Evolutionary conservation across 2,797 vertebrate species (phyloP).

Genomic region (Rhodeus uyekii): DNA sequence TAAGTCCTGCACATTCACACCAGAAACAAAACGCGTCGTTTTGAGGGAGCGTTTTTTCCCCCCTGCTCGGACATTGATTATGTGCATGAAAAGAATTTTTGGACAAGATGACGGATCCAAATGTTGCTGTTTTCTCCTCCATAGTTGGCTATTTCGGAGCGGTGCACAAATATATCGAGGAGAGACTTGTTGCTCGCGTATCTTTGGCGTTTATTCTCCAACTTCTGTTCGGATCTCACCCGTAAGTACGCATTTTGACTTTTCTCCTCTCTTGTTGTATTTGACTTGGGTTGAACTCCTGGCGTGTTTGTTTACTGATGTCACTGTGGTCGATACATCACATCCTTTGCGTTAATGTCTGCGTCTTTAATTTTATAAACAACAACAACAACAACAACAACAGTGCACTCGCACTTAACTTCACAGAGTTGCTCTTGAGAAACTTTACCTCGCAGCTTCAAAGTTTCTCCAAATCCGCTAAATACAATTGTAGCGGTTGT

Average conservation of each 20-base stretch:
- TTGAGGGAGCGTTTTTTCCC: conserved; percentile 47
- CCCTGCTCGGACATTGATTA: conserved; percentile 53
- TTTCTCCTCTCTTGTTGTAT: conserved; percentile 3
- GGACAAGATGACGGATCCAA: conserved; percentile 88
- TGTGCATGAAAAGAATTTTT: conserved; percentile 59
- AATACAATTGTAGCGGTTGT: neutral
- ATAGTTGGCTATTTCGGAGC: conserved; percentile 87
- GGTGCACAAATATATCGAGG: conserved; percentile 84
- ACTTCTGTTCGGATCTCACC: conserved; percentile 66
- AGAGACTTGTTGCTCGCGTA: conserved; percentile 90
- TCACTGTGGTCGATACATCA: neutral
- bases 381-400: neutral
- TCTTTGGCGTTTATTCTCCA: conserved; percentile 61
- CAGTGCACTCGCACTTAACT: neutral
- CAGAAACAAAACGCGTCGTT: conserved; percentile 55
- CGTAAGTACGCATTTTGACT: conserved; percentile 75
- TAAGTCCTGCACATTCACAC: conserved; percentile 57
- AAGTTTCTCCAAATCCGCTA: neutral
- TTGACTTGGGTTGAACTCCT: conserved; percentile 17
- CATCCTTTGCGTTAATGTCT: neutral
- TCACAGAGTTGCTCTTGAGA: neutral
- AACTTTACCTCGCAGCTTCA: conserved; percentile 10
- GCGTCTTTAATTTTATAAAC: neutral
- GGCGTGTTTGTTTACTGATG: conserved; percentile 31
- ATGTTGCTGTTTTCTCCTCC: conserved; percentile 82